These are phyloP conservation scores for Paedocypris sp. DNA, from an alignment of 2,113 vertebrate genomes.

Conservation along the genomic window DNA sequence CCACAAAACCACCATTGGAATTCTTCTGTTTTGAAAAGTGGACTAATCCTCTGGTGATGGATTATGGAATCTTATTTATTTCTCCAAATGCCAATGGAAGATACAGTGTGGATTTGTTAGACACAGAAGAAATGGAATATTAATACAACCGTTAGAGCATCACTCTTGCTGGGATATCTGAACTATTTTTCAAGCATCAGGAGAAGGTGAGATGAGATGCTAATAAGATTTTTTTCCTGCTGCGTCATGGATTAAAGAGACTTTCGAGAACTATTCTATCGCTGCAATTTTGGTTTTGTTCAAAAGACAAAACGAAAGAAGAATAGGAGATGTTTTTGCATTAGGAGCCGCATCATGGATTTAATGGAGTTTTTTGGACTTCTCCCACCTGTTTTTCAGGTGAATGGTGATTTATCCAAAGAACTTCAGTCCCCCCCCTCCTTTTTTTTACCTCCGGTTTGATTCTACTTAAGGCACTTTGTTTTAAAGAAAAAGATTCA, in stretches of 20 bases:
- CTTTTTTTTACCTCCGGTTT: conserved; percentile 7
- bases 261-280: no score
- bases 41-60: conserved; percentile 20
- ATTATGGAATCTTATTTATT: conserved; percentile 19
- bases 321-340: neutral
- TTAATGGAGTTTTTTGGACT: conserved; percentile 6
- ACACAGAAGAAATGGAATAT: conserved; percentile 23
- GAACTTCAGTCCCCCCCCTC: neutral
- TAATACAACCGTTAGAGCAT: neutral
- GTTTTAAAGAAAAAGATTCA: neutral
- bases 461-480: no score
- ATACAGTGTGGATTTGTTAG: conserved; percentile 22
- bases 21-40: conserved; percentile 12
- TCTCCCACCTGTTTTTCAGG: neutral
- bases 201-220: neutral
- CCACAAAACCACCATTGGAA: conserved; percentile 1
- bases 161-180: neutral
- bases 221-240: neutral
- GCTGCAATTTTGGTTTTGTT: neutral
- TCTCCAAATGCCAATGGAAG: neutral
- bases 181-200: neutral
- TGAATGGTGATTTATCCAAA: neutral
- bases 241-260: no score
- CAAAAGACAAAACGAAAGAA: neutral
- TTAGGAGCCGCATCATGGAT: neutral